Evolutionary conservation across 23 tunicate genomes (phyloP), one percentile per base, ranked within the genome.

Genomic region (Ciona savignyi): DNA sequence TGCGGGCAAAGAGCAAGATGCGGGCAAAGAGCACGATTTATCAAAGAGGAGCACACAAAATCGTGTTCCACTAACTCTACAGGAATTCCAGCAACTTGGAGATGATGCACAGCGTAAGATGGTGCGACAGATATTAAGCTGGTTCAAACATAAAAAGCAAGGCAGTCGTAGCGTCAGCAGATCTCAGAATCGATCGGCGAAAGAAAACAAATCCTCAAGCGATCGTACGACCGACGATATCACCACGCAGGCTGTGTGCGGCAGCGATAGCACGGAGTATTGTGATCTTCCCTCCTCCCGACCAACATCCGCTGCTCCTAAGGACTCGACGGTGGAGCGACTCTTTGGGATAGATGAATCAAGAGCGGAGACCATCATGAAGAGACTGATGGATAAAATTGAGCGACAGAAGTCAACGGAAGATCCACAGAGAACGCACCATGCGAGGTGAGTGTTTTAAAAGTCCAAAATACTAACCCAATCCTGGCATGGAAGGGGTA

Each of bases 241-340:
- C 51, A 70, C 78, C 29, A 82, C 66, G 33, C 74, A 67, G 32
- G 87, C 87, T 27, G 80, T 82, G n/a, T 82, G 87, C 51, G 87
- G 74, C 61, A 82, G 87, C 34, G 87, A 82, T 28, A 82, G 87
- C 70, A 82, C 87, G 25, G 87, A 82, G 32, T 82, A 82, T 49
- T 82, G 87, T 69, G 87, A 82, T 30, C 80, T 82, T 1, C 87
- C 87, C 23, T 74, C 80, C 19, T 51, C 80, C 21, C 25, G 74
- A 31, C 75, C 78, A 21, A 48, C 75, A 1, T 62, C 87, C 23
- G 60, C 78, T 15, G 64, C 22, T 3, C 49, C 61, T 25, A 30
- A 70, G 27, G 62, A 68, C 60, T 35, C 20, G 2, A 28, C 70
- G 6, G 76, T 51, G 21, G 29, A 49, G 20, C 48, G 51, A 1